Base-by-base conservation (phyloP, 2,888 invertebrate species). In the Nebria brevicollis region DNA sequence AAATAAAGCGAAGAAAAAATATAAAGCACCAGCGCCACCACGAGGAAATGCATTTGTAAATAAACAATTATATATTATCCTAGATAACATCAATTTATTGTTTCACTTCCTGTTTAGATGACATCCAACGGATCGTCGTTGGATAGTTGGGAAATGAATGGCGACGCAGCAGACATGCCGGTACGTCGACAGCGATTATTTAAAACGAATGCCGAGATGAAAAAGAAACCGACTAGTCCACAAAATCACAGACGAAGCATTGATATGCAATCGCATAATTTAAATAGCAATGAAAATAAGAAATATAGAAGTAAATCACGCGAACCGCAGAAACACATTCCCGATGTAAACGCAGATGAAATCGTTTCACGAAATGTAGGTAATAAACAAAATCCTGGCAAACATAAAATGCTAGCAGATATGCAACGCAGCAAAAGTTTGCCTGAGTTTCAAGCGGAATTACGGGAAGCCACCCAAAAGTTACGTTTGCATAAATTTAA, bases 141-240 rank as follows among this genome's bases (percentile, higher is more conserved):
- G 84, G 92, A 92, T 87, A 92, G 92, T 82, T 92, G 91, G 86
- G 90, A 90, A 87, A 89, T 90, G 84, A 90, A 89, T 88, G 86
- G 88, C 83, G 90, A 91, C 88, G 89, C 90, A 83, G 83, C 86
- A 83, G 83, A 86, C 77, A 84, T 87, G 8, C 87, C 88, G 8
- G 90, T 90, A 82, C 90, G 92, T 83, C 92, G 93, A 87, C 90
- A 93, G 74, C 91, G 94, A 75, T 90, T 95, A 64, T 95, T 95
- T 88, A 94, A 94, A 89, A 95, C 94, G 74, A 92, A 94, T 87
- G 93, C 93, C 75, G 94, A 95, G 90, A 93, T 93, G 82, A 93
- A 93, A 88, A 92, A 92, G 86, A 87, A 85, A 82, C 84, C 86
- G 83, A 86, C 87, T 86, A 88, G 86, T 87, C 87, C 87, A 83